phyloP scores from a whole-genome alignment of 2,888 invertebrate species.

The Stegophylla sp. region DNA sequence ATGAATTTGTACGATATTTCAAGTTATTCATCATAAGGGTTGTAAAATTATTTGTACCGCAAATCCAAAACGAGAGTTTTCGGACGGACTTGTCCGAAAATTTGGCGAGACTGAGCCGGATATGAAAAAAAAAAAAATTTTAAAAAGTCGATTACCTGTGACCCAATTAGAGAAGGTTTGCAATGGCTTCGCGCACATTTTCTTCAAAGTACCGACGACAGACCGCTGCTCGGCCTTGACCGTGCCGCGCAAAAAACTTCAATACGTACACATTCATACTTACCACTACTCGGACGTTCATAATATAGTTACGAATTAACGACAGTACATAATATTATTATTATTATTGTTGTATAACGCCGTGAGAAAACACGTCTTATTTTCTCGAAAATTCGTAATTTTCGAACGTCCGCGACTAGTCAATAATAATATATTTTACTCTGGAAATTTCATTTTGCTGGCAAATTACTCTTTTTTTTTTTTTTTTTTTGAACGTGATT shows the following conservation, averaged over 20 bases:
- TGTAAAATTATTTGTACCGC: not conserved
- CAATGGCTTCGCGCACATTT: conserved; percentile 49
- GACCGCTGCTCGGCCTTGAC: conserved; percentile 51
- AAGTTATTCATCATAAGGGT: not conserved
- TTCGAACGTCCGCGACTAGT: not conserved
- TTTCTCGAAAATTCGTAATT: not conserved
- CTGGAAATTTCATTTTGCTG: not conserved
- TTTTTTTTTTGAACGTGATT: not conserved
- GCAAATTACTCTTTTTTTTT: too few species aligned
- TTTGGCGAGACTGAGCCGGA: not conserved
- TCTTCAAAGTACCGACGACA: conserved; percentile 36
- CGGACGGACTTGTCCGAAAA: not conserved
- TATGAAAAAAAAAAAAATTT: too few species aligned
- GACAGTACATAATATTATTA: too few species aligned
- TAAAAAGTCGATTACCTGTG: conserved; percentile 41
- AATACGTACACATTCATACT: too few species aligned
- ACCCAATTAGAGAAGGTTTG: conserved; percentile 46
- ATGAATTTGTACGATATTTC: not conserved
- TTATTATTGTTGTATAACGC: conserved; percentile 33
- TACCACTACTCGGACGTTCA: not conserved
- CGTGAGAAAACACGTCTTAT: conserved; percentile 15
- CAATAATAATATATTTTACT: not conserved
- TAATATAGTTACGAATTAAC: too few species aligned
- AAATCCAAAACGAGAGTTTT: too few species aligned
- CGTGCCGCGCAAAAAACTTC: conserved; percentile 39